A percentile compares a stretch with the other conserved stretches of the same genome.
phyloP scores from a whole-genome alignment of 2,113 vertebrate species.

The zebrafish (Danio rerio) region DNA sequence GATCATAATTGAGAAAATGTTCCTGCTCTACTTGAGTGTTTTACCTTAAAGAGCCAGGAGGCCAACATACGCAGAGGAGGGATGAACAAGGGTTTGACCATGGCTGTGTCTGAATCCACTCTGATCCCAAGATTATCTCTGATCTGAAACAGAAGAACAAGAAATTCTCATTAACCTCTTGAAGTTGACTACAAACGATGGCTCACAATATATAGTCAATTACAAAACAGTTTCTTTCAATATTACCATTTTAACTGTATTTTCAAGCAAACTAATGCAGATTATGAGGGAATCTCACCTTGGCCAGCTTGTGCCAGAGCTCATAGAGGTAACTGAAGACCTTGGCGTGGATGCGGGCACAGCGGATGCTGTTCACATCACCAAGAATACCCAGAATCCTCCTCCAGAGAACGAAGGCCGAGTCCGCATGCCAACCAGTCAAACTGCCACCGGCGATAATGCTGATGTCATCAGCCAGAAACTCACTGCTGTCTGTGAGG shows the following conservation, averaged over 20 bases:
- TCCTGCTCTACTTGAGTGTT: background rate
- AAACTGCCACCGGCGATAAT: constrained; percentile 96
- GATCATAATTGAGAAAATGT: background rate
- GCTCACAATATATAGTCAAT: too few species aligned
- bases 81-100: constrained; percentile 87
- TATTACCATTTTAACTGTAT: too few species aligned
- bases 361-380: constrained; percentile 93
- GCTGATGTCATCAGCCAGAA: constrained; percentile 92
- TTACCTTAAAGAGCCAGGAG: constrained; percentile 96
- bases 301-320: constrained; percentile 96
- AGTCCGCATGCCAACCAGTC: constrained; percentile 94
- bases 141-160: constrained; percentile 77
- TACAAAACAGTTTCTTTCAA: too few species aligned
- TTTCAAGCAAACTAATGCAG: background rate
- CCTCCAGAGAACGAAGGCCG: constrained; percentile 94
- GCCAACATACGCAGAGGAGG: constrained; percentile 97
- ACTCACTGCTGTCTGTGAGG: constrained; percentile 91
- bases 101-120: constrained; percentile 91
- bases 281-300: constrained; percentile 74
- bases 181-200: background rate
- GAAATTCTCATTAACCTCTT: background rate
- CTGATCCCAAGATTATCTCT: constrained; percentile 96
- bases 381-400: constrained; percentile 95
- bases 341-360: constrained; percentile 91
- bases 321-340: constrained; percentile 92